Percentiles rank a stretch among this genome's conserved stretches.
Evolutionary conservation across 2,888 invertebrate genomes (phyloP).

Genomic region (Phengaris arion): DNA sequence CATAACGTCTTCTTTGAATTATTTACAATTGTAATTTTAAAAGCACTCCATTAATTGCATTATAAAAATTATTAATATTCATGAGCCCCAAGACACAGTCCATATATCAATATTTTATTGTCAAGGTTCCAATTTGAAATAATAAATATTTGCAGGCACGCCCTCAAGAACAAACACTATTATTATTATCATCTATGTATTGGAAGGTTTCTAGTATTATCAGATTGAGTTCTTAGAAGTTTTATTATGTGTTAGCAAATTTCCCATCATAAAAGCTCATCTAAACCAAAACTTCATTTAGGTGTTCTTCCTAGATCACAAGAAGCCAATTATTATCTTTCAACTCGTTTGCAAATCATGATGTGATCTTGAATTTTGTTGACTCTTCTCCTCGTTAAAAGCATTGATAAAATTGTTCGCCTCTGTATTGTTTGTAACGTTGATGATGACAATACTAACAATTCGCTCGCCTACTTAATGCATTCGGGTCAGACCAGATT

Average conservation of each 20-base stretch:
- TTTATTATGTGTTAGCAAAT: neutral
- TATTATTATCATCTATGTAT: neutral
- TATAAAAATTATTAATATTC: too few relatives aligned
- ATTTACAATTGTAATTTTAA: too few relatives aligned
- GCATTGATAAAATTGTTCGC: neutral
- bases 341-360: neutral
- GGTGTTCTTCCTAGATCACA: neutral
- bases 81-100: neutral
- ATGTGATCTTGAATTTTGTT: too few relatives aligned
- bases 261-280: too few relatives aligned
- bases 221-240: neutral
- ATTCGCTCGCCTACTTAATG: slow-evolving; percentile 32
- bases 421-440: slow-evolving; percentile 1
- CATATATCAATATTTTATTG: neutral
- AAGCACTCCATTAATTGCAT: too few relatives aligned
- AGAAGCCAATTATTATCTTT: neutral
- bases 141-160: neutral
- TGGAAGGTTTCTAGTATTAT: neutral
- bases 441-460: neutral
- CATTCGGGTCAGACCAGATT: slow-evolving; percentile 35
- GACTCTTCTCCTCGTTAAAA: too few relatives aligned
- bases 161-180: neutral
- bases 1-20: too few relatives aligned
- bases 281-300: neutral
- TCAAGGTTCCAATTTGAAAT: neutral